A percentile compares a stretch with the other conserved stretches of the same genome.
phyloP scores from a whole-genome alignment of 2,113 vertebrate genomes.

The Peucedramus taeniatus region DNA sequence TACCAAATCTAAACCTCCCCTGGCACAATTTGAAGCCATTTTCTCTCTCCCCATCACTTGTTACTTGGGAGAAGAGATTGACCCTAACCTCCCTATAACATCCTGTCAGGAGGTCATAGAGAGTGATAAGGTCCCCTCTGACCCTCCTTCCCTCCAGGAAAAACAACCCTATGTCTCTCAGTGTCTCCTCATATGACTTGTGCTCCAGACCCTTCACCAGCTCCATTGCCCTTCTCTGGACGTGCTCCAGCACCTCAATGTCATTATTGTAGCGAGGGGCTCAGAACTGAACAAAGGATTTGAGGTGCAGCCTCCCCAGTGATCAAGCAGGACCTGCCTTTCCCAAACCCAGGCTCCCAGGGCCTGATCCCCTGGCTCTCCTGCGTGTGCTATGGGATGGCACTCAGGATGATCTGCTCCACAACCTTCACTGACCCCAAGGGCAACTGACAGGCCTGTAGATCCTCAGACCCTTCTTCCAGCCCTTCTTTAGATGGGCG shows the following conservation, averaged over 20 bases:
- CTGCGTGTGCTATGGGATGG: not conserved
- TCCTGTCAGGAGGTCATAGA: not conserved
- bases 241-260: not conserved
- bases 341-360: not conserved
- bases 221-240: not conserved
- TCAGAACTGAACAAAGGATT: not conserved
- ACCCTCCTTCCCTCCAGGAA: not conserved
- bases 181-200: not conserved
- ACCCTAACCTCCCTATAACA: accelerated
- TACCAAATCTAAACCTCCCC: not conserved
- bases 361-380: not conserved
- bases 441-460: not conserved
- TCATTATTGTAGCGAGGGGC: not conserved
- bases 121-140: not conserved
- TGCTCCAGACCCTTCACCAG: not conserved
- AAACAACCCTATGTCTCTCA: not conserved
- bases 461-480: not conserved
- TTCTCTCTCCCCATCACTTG: not conserved
- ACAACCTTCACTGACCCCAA: not conserved
- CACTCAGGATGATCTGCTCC: not conserved
- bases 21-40: not conserved
- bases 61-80: not conserved
- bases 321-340: not conserved
- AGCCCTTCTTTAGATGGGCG: accelerated
- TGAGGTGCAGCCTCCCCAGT: not conserved